Percentiles rank a stretch among this genome's conserved stretches.
Conservation (phyloP, 1,140 invertebrate species). For the Muscidifurax raptorellus region DNA sequence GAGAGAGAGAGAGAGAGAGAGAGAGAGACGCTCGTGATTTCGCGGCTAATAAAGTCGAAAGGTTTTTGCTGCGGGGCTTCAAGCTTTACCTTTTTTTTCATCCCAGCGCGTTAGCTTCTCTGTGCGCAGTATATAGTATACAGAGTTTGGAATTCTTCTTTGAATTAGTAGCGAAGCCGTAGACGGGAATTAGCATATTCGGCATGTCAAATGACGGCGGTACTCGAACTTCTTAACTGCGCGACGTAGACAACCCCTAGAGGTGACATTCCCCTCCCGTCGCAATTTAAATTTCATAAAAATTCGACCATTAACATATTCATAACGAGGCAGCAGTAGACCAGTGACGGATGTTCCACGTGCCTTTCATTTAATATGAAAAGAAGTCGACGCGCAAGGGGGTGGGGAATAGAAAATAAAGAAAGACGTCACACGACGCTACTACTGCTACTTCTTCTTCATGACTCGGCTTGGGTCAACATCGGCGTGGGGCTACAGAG, state of each 20-base stretch:
- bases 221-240: constrained; percentile 11
- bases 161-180: not conserved
- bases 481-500: not conserved
- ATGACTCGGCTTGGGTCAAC: not conserved
- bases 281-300: constrained; percentile 13
- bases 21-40: not conserved
- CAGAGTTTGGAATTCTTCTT: not conserved
- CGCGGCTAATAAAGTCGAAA: not conserved
- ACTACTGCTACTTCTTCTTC: not conserved
- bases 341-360: not conserved
- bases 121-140: not conserved
- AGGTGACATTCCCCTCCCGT: not conserved
- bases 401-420: not conserved
- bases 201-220: not conserved
- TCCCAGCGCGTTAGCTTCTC: not conserved
- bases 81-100: not conserved
- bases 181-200: not conserved
- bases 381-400: not conserved
- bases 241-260: not conserved
- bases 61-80: too few species aligned
- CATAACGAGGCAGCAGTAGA: not conserved
- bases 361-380: constrained; percentile 4
- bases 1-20: not conserved
- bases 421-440: not conserved
- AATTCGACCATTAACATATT: constrained; percentile 18